Base-by-base conservation (phyloP, 2,797 vertebrate species). In the Botia almorhae region DNA sequence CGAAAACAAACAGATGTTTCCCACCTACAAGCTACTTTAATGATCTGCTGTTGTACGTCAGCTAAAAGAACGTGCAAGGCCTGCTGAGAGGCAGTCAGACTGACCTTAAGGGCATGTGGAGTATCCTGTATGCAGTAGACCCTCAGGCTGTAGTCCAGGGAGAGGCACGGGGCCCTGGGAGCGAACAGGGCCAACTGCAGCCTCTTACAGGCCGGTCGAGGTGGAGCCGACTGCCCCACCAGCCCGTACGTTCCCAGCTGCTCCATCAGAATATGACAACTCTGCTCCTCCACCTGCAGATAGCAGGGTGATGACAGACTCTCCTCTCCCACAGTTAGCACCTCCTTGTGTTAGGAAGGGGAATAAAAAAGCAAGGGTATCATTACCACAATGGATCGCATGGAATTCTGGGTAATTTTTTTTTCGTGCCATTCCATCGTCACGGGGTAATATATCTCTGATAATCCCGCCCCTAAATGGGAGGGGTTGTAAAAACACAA, bases 91-190 rank as follows among this genome's bases (percentile, higher is more conserved):
- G 13, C 5, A 53, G 33, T 6, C 19, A 87, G 8, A 76, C 39
- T 68, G 89, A 97, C 98, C 97, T 99, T 99, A 81, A 99, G 90
- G 1, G 96, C 97, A 64, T 96, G 93, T 0, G 97, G 96, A 0
- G 95, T 99, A 89, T 99, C 97, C 60, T 99, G 97, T 89, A 98
- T 91, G 91, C 97, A 99, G 93, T 99, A 99, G 83, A 99, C 95
- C 68, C 97, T 96, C 81, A 99, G 96, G 88, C 90, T 98, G 92
- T 97, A 99, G 91, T 99, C 98, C 89, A 99, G 89, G 2, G 97
- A 97, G 21, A 97, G 97, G 87, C 97, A 99, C 39, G 97, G 90
- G 0, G 94, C 92, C 29, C 93, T 83, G 0, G 97, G 98, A 69
- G 96, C 97, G 2, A 99, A 99, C 85, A 99, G 93, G 0, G 96